phyloP scores from a whole-genome alignment of 2,797 vertebrate genomes.

The Phylloscopus collybita region DNA sequence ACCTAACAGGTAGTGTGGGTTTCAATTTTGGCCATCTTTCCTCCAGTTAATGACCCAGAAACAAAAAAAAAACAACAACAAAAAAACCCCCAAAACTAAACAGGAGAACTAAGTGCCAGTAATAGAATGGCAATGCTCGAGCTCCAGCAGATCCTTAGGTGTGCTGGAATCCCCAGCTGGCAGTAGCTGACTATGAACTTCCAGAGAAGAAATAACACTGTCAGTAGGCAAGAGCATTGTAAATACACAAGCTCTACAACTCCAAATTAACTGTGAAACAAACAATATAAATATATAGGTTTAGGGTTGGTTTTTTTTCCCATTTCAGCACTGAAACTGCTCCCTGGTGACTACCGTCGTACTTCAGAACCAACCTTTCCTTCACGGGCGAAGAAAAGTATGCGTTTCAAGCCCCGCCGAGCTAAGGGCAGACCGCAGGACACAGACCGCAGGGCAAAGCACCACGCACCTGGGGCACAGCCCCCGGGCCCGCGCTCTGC shows the following conservation, averaged over 20 bases:
- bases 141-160: rapidly evolving
- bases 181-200: rapidly evolving
- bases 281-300: neutral
- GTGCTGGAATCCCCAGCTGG: neutral
- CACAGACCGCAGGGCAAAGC: neutral
- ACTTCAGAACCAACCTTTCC: rapidly evolving
- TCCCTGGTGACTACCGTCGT: too few species aligned
- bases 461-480: neutral
- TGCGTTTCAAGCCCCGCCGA: rapidly evolving
- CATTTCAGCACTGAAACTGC: neutral
- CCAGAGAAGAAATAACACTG: too few species aligned
- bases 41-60: neutral
- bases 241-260: neutral
- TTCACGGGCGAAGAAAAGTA: rapidly evolving
- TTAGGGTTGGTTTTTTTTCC: too few species aligned
- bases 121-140: neutral
- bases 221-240: rapidly evolving
- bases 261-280: too few species aligned
- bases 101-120: neutral
- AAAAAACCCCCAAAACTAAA: neutral
- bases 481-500: neutral
- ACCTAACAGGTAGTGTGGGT: neutral
- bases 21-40: neutral
- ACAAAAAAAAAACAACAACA: neutral
- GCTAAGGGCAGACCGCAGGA: rapidly evolving